A percentile compares a stretch with the other conserved stretches of the same genome.
These are phyloP conservation scores for Oncorhynchus gorbuscha DNA, from an alignment of 2,113 vertebrate species.

Conservation along the genomic window DNA sequence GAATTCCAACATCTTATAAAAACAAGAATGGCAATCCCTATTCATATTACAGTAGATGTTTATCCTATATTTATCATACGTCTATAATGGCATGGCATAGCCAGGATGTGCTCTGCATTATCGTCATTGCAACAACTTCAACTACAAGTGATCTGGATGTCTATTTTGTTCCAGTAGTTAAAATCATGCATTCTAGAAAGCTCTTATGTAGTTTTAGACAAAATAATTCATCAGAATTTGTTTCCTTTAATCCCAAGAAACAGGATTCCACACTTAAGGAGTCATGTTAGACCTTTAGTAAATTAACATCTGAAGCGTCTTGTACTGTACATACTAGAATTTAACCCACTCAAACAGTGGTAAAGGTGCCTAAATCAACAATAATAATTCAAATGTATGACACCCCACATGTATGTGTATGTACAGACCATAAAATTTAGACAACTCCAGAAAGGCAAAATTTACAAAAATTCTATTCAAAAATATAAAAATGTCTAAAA, in stretches of 20 bases:
- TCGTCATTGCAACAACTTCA: neutral
- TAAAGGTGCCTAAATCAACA: slow-evolving; percentile 18
- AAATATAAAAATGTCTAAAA: neutral
- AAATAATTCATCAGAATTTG: neutral
- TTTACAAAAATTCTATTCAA: neutral
- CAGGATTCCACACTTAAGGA: neutral
- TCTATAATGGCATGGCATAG: neutral
- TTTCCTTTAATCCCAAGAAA: neutral
- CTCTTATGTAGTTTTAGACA: neutral
- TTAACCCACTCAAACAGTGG: slow-evolving; percentile 27
- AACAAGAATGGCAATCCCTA: neutral
- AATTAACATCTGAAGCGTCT: neutral
- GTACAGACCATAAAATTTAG: slow-evolving; percentile 51
- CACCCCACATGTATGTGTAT: slow-evolving; percentile 26
- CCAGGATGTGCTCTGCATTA: neutral
- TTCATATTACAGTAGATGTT: slow-evolving; percentile 1
- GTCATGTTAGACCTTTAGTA: slow-evolving; percentile 19
- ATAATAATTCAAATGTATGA: slow-evolving; percentile 21
- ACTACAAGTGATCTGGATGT: neutral
- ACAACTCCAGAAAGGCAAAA: slow-evolving; percentile 28
- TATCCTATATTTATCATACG: neutral
- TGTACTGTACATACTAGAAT: slow-evolving; percentile 39
- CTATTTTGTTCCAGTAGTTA: neutral
- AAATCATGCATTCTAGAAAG: neutral
- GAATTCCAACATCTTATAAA: neutral